Evolutionary conservation across 2,113 vertebrate genomes (phyloP).

Genomic region (Ptilorrhoa leucosticta): DNA sequence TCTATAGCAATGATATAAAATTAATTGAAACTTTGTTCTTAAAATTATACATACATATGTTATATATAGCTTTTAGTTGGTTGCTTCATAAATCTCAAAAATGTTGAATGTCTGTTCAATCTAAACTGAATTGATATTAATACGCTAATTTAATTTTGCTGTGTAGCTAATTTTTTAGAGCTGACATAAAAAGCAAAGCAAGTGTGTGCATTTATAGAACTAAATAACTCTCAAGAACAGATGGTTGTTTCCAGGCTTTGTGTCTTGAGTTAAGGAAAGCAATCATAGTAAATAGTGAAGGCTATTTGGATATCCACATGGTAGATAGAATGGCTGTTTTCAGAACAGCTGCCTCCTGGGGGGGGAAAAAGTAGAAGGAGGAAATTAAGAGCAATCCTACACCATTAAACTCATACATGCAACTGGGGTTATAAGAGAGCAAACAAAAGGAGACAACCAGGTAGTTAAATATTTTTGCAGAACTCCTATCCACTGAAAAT

Average conservation of each 20-base stretch:
- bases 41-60: background rate
- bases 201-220: background rate
- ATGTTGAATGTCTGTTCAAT: background rate
- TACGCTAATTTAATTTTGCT: background rate
- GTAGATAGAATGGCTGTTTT: constrained; percentile 59
- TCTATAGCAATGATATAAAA: background rate
- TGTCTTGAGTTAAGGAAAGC: constrained; percentile 61
- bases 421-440: constrained; percentile 28
- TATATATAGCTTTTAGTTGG: background rate
- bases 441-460: constrained; percentile 43
- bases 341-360: constrained; percentile 62
- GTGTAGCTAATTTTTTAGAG: background rate
- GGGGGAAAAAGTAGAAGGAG: constrained; percentile 58
- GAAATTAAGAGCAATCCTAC: constrained; percentile 72
- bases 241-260: constrained; percentile 60
- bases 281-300: constrained; percentile 55
- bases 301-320: constrained; percentile 63
- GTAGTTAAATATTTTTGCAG: constrained; percentile 50
- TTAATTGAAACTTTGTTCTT: background rate
- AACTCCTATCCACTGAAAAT: constrained; percentile 3
- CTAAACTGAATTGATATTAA: background rate
- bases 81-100: background rate
- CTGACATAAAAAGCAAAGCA: constrained; percentile 22
- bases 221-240: constrained; percentile 42
- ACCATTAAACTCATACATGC: constrained; percentile 40